Evolutionary conservation across 2,797 vertebrate species (phyloP).

Genomic region (Adelosebastes latens): DNA sequence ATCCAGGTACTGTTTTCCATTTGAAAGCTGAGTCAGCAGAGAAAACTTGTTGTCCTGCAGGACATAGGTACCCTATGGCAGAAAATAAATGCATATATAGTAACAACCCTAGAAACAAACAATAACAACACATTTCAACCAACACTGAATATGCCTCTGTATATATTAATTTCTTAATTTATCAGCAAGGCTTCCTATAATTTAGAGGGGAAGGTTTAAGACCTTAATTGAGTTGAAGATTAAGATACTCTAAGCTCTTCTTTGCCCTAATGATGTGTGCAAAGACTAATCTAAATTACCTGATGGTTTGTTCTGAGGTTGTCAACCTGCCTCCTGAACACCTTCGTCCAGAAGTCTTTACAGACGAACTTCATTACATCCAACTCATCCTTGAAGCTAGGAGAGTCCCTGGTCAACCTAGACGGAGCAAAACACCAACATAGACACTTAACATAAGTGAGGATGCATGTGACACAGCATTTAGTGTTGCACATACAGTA

Average conservation of each 20-base stretch:
- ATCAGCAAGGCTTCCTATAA: background rate
- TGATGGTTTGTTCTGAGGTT: conserved; percentile 91
- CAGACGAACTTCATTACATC: conserved; percentile 91
- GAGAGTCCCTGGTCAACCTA: conserved; percentile 87
- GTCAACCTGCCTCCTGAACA: conserved; percentile 89
- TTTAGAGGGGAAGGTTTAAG: background rate
- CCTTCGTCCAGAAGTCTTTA: conserved; percentile 89
- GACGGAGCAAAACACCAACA: conserved; percentile 10
- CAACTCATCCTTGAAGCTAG: conserved; percentile 88
- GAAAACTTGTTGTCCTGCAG: conserved; percentile 89
- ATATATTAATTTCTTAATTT: background rate
- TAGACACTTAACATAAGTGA: background rate
- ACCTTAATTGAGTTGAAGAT: background rate
- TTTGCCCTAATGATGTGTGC: background rate
- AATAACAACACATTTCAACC: background rate
- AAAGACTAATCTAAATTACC: conserved; percentile 63
- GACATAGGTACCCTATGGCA: conserved; percentile 87
- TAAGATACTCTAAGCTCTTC: background rate
- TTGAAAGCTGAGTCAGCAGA: conserved; percentile 84
- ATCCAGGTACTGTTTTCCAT: conserved; percentile 88
- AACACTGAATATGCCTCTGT: background rate
- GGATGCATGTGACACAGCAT: background rate
- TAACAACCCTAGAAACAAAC: background rate
- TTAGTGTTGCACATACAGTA: background rate
- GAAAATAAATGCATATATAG: conserved; percentile 2